Base-by-base conservation (phyloP, 2,797 vertebrate species). In the Pteropus rufus region DNA sequence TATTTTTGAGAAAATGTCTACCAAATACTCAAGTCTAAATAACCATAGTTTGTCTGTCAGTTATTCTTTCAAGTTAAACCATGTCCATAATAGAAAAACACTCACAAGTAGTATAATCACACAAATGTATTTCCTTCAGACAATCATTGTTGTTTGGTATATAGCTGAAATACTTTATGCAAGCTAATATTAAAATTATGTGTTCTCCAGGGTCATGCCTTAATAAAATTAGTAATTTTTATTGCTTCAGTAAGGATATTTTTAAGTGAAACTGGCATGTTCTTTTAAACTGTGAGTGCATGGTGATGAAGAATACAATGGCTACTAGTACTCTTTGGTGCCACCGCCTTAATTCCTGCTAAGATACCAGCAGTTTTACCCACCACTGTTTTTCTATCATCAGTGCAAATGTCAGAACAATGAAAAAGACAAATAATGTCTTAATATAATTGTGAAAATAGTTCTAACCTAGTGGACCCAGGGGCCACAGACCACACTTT, bases 1-100 rank as follows among this genome's bases (percentile, higher is more conserved):
- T 39, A 89, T 72, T 73, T 77, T 82, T 91, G 49, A 92, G 77
- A 89, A 93, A 77, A 58, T 58, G n/a, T 31, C 18, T 93, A 21
- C 44, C 69, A 87, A 93, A 93, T 36, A 36, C 2, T 1, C 15
- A 90, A 70, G 67, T 69, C 7, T 75, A 44, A 89, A 52, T n/a
- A 82, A 31, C 36, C 16, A 36, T 5, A 23, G 49, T 79, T 72
- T 49, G 49, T 52, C 52, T 67, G 64, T 81, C 10, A 69, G 41
- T 73, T 34, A 72, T 70, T 67, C n/a, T 56, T 54, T 46, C 77
- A 94, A 49, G 34, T 83, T 83, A 83, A 89, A 83, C 76, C 21
- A 0, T 69, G 31, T 49, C 77, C 69, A 49, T 60, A n/a, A 65
- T 10, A 94, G 60, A 29, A 75, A 67, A 89, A 82, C 29, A 67